Evolutionary conservation across 1,140 invertebrate genomes (phyloP), one percentile per base, ranked within the genome.

Genomic region (Thrips palmi): DNA sequence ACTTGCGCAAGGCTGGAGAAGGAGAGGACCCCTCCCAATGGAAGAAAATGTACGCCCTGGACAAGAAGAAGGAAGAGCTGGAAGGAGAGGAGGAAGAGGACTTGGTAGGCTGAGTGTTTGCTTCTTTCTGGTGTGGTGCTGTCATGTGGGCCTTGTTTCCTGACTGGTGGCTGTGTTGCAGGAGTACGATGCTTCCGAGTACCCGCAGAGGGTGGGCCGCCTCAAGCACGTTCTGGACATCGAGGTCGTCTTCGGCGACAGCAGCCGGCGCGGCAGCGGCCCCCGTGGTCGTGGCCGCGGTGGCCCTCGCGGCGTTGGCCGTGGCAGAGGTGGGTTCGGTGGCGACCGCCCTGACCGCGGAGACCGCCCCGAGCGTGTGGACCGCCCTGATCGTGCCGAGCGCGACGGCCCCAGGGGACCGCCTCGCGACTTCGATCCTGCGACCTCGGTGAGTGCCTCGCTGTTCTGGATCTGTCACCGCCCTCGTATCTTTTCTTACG

Each of bases 1-100:
- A 93, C 57, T 59, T 89, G 45, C 72, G 87, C 40, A 88, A 89
- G 59, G 81, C 87, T 38, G 85, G 85, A 28, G 86, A 93, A 63
- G 87, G 87, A 24, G 85, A 91, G 54, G 84, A 89, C 55, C 65
- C 76, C 29, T 72, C 75, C 31, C 82, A 87, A 56, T 91, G 85
- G 85, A 89, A 91, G 57, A 91, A 91, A 50, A 82, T 88, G 68
- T 81, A 83, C 46, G 69, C 74, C 47, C 59, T 86, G 30, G 74
- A 80, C 50, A 83, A 80, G 56, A 84, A 84, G 56, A 77, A 78
- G 52, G 71, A 77, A 39, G 70, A 65, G 4, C 63, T 58, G 2
- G 74, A 74, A 15, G 75, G 74, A 28, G 70, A 71, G 1, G 70
- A 74, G 4, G 70, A 74, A 0, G 68, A 70, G 6, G 58, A 46